Evolutionary conservation across 2,888 invertebrate genomes (phyloP).

Genomic region (Fragum sueziense): DNA sequence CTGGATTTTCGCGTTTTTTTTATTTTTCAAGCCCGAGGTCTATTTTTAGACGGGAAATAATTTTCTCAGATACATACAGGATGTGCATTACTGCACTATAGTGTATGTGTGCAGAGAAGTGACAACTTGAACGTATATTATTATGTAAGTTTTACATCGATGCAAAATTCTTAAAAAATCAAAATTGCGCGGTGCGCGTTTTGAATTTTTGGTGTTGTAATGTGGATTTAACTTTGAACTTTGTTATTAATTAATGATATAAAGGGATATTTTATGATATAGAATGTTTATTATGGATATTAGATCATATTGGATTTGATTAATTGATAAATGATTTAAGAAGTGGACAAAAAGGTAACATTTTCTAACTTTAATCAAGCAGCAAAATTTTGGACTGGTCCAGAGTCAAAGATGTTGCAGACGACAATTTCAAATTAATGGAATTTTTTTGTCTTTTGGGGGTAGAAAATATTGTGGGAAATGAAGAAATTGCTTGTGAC

Average conservation of each 20-base stretch:
- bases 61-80: conserved; percentile 39
- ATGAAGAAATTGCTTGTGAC: background rate
- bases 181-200: background rate
- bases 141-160: conserved; percentile 7
- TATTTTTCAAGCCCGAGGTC: conserved; percentile 29
- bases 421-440: too few species aligned
- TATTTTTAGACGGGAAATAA: conserved; percentile 53
- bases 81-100: conserved; percentile 18
- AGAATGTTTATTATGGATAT: too few species aligned
- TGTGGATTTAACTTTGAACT: background rate
- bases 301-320: too few species aligned
- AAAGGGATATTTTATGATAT: too few species aligned
- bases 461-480: too few species aligned
- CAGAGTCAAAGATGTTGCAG: too few species aligned
- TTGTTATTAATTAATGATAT: too few species aligned
- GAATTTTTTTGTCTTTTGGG: too few species aligned
- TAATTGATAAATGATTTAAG: too few species aligned
- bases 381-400: too few species aligned
- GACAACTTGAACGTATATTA: conserved; percentile 12
- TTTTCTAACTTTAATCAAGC: too few species aligned
- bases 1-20: conserved; percentile 6
- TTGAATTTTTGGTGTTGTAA: conserved; percentile 1
- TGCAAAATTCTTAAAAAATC: conserved; percentile 5
- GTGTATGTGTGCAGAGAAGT: conserved; percentile 18
- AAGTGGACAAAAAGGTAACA: too few species aligned